Conservation (phyloP, 2,888 invertebrate genomes). For the Scrobipalpa atriplicella region DNA sequence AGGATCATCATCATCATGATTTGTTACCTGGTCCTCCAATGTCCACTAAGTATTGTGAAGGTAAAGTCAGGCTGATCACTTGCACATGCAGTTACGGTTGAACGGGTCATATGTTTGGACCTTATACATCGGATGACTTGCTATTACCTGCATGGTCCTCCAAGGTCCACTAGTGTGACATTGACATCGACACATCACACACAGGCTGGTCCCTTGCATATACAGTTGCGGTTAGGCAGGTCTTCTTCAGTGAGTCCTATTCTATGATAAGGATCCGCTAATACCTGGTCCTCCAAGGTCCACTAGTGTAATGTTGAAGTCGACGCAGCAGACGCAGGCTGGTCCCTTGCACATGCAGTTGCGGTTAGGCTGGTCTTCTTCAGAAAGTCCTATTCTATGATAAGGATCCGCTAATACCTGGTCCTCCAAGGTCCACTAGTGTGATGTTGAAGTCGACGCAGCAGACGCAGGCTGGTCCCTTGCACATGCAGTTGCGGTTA, state of each 20-base stretch:
- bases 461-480: constrained; percentile 85
- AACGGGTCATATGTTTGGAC: constrained; percentile 66
- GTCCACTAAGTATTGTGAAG: constrained; percentile 86
- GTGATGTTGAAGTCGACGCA: constrained; percentile 89
- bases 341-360: constrained; percentile 84
- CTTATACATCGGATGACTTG: no score
- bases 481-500: constrained; percentile 82
- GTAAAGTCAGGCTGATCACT: constrained; percentile 86
- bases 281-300: constrained; percentile 80
- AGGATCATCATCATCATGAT: no score
- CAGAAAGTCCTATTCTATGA: neutral
- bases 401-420: neutral
- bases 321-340: constrained; percentile 87
- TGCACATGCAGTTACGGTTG: constrained; percentile 82
- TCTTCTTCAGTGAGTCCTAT: constrained; percentile 59
- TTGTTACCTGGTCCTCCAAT: constrained; percentile 88
- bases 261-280: no score
- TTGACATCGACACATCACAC: constrained; percentile 89
- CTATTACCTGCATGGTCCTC: constrained; percentile 60
- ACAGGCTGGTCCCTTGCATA: constrained; percentile 84
- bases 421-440: constrained; percentile 85
- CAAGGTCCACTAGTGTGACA: constrained; percentile 86
- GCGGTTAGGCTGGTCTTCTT: constrained; percentile 63
- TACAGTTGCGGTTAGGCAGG: constrained; percentile 76
- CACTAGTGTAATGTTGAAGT: constrained; percentile 87